Evolutionary conservation across 2,888 invertebrate genomes (phyloP).

Genomic region (Phorcus lineatus): DNA sequence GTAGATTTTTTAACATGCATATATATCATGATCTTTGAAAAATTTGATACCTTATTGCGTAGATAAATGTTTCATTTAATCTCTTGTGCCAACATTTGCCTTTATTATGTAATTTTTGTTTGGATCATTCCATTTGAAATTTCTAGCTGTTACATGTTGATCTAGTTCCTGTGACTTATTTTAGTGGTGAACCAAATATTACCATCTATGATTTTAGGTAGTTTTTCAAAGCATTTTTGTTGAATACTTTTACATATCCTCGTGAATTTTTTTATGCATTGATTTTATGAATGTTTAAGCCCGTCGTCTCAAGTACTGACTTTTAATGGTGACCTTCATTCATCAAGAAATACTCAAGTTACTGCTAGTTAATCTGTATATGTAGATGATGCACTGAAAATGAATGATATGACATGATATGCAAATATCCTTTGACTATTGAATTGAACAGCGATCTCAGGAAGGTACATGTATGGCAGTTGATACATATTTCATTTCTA

Average conservation of each 20-base stretch:
- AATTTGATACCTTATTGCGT: background rate
- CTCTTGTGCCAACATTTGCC: slow-evolving; percentile 19
- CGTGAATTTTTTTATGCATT: slow-evolving; percentile 15
- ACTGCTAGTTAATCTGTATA: slow-evolving; percentile 8
- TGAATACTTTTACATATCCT: slow-evolving; percentile 8
- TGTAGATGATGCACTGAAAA: slow-evolving; percentile 1
- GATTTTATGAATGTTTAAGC: slow-evolving; percentile 19
- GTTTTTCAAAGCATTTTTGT: background rate
- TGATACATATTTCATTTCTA: slow-evolving; percentile 16
- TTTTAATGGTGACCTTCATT: background rate
- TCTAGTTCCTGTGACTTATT: background rate
- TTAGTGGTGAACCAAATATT: slow-evolving; percentile 3
- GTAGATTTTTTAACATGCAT: slow-evolving; percentile 18
- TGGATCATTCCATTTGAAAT: slow-evolving; percentile 25
- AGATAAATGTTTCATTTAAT: background rate
- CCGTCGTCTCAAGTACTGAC: slow-evolving; percentile 11
- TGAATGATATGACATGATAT: background rate
- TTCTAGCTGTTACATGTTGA: slow-evolving; percentile 10
- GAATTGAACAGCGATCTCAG: slow-evolving; percentile 8
- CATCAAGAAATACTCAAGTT: slow-evolving; percentile 17
- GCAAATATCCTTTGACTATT: slow-evolving; percentile 1
- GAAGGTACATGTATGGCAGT: slow-evolving; percentile 23
- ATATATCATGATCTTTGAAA: slow-evolving; percentile 16
- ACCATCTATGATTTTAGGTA: slow-evolving; percentile 6
- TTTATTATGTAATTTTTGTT: slow-evolving; percentile 9